Evolutionary conservation across 1,140 invertebrate genomes (phyloP), one percentile per base, ranked within the genome.

Genomic region (Magallana gigas): DNA sequence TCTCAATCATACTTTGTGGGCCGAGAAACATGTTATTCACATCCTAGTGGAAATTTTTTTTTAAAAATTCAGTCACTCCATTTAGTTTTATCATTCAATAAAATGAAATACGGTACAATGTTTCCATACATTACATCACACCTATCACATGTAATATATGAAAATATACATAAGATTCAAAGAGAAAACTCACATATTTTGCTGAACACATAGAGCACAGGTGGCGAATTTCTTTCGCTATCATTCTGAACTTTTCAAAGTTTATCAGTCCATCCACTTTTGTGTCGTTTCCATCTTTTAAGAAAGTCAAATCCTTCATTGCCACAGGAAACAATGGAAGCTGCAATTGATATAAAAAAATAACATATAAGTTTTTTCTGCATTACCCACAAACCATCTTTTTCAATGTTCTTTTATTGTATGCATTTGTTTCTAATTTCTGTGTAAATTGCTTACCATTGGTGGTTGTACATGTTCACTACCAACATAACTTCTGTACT

Each of bases 181-280:
- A 76, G 8, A 29, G 23, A 12, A 12, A 12, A 76, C 94, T 94
- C 90, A 95, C 95, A 91, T 95, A 96, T 90, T 97, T 97, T n/a
- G 98, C 98, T 86, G 98, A 98, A 94, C 98, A 98, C 98, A 99
- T 99, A 93, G 98, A 98, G 83, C 93, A 98, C 18, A 99, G 95
- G 80, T 97, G 96, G 90, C 98, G 96, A 12, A 99, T 97, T 96
- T 99, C 99, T 94, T 99, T 99, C 6, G 99, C 98, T 88, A 99
- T 98, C 98, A 99, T 99, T 90, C 99, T 95, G 71, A 99, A 95
- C 93, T 99, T 99, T 94, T 99, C 99, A 94, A 99, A 99, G 95
- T 99, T 99, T 57, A 96, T 92, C 90, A 99, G 95, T 60, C 96
- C 96, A 94, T 99, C 98, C 6, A 99, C 97, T 92, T 96, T 96